phyloP scores from a whole-genome alignment of 1,140 invertebrate genomes.

The Pemphigus obesinymphae region DNA sequence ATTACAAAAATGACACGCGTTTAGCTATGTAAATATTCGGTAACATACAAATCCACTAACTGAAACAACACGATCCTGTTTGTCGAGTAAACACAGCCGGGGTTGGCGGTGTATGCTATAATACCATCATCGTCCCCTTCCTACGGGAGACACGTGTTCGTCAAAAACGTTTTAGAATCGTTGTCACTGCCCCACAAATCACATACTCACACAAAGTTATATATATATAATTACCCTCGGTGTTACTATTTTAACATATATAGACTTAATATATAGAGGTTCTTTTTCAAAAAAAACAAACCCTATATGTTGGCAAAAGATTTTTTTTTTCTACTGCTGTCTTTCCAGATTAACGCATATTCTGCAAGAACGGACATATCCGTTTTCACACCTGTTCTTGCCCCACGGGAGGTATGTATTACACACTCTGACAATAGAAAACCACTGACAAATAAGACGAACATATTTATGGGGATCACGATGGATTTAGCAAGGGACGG shows the following conservation, averaged over 20 bases:
- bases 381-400: neutral
- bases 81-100: constrained; percentile 19
- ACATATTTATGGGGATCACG: neutral
- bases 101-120: neutral
- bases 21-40: constrained; percentile 36
- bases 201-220: neutral
- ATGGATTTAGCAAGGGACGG: neutral
- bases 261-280: neutral
- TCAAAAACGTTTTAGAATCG: constrained; percentile 20
- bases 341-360: neutral
- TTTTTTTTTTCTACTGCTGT: neutral
- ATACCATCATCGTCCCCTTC: constrained; percentile 29
- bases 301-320: neutral
- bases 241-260: neutral
- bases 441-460: neutral
- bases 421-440: neutral
- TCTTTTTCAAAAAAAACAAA: neutral
- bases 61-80: constrained; percentile 34
- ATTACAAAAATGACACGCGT: constrained; percentile 24
- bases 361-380: neutral
- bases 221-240: constrained; percentile 14
- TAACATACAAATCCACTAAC: constrained; percentile 20
- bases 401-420: neutral
- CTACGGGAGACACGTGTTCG: constrained; percentile 14
- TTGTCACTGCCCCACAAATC: neutral